A percentile compares a stretch with the other conserved stretches of the same genome.
These are phyloP conservation scores for Volucella zonaria DNA, from an alignment of 2,888 invertebrate genomes.

Conservation along the genomic window DNA sequence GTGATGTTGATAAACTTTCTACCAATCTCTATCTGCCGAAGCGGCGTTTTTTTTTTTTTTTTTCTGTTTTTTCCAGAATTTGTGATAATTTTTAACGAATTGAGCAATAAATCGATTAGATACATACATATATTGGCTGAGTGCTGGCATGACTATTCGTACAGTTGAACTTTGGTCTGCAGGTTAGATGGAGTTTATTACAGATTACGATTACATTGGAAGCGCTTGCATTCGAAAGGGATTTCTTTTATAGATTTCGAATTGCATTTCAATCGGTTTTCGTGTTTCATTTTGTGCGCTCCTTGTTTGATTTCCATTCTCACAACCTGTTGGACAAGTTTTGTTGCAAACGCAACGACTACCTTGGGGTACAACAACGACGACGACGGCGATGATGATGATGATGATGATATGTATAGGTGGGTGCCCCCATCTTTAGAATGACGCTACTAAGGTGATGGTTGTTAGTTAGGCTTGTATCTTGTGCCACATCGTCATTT, in stretches of 20 bases:
- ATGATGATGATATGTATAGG: conserved; percentile 14
- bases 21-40: conserved; percentile 8
- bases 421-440: too few species aligned
- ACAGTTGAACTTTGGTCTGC: conserved; percentile 37
- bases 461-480: background rate
- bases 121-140: background rate
- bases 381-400: conserved; percentile 2
- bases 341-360: conserved; percentile 33
- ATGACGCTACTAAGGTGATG: conserved; percentile 5
- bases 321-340: conserved; percentile 72
- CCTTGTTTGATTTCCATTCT: conserved; percentile 31
- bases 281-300: conserved; percentile 30
- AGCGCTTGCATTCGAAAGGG: background rate
- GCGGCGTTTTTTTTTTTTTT: conserved; percentile 8
- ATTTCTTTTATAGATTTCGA: conserved; percentile 15
- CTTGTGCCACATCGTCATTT: conserved; percentile 66
- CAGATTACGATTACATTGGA: background rate
- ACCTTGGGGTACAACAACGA: background rate
- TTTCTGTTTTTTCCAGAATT: background rate
- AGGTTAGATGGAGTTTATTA: background rate
- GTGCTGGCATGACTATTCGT: background rate
- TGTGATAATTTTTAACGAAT: conserved; percentile 43
- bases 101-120: conserved; percentile 54
- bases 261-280: conserved; percentile 24
- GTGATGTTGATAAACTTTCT: conserved; percentile 54